Percentiles rank a stretch among this genome's conserved stretches.
Conservation (phyloP, 2,888 invertebrate species). For the Barypeithes pellucidus region DNA sequence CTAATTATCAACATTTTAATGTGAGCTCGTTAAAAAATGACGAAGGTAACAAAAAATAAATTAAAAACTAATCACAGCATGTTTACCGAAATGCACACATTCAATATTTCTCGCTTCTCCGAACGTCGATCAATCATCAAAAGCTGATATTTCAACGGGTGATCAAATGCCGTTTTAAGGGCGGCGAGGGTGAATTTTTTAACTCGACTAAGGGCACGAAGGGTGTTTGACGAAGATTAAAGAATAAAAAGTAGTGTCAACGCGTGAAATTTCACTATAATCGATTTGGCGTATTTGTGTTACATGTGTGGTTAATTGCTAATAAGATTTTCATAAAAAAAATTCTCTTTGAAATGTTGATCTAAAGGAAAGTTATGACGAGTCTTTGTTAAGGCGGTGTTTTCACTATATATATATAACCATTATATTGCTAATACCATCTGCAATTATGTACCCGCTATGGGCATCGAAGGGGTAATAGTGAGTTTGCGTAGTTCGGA, state of each 20-base stretch:
- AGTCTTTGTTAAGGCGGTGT: too few relatives aligned
- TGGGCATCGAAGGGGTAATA: too few relatives aligned
- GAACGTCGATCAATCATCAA: constrained; percentile 46
- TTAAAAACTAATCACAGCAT: constrained; percentile 9
- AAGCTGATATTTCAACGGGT: constrained; percentile 46
- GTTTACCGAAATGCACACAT: constrained; percentile 11
- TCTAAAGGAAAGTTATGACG: too few relatives aligned
- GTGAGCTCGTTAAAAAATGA: too few relatives aligned
- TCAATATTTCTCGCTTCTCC: constrained; percentile 20
- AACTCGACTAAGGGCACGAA: constrained; percentile 54
- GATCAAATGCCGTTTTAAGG: constrained; percentile 60
- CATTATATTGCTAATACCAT: too few relatives aligned
- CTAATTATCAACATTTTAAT: too few relatives aligned
- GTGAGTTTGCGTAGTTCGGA: too few relatives aligned
- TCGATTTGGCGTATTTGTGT: constrained; percentile 40
- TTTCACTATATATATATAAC: too few relatives aligned
- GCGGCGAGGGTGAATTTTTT: constrained; percentile 58
- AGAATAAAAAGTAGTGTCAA: constrained; percentile 59
- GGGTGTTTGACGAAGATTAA: constrained; percentile 58
- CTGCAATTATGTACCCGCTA: too few relatives aligned
- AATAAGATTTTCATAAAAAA: not conserved
- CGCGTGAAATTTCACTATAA: constrained; percentile 60
- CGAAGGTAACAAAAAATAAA: not conserved
- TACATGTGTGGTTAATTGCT: constrained; percentile 16
- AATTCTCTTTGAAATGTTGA: not conserved